A percentile compares a stretch with the other conserved stretches of the same genome.
phyloP scores from a whole-genome alignment of 2,888 invertebrate genomes.

The Amphipyra tragopoginis region DNA sequence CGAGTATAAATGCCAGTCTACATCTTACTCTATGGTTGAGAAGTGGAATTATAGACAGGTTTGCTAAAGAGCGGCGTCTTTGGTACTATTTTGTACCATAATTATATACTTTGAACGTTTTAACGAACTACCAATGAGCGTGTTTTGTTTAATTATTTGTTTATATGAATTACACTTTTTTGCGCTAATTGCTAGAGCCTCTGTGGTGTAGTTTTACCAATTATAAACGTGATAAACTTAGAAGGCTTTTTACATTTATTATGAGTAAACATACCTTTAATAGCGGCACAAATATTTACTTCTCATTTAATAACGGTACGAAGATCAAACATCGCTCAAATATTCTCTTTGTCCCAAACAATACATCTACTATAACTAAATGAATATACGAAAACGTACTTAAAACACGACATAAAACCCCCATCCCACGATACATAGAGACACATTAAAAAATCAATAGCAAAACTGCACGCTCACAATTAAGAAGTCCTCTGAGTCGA shows the following conservation, averaged over 20 bases:
- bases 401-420: conserved; percentile 49
- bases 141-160: conserved; percentile 49
- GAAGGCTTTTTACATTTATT: conserved; percentile 16
- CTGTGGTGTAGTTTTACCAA: conserved; percentile 31
- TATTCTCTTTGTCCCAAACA: conserved; percentile 27
- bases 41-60: conserved; percentile 68
- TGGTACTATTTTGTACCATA: conserved; percentile 65
- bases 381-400: conserved; percentile 46
- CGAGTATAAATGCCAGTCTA: conserved; percentile 35
- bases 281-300: conserved; percentile 20
- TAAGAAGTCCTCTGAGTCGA: conserved; percentile 78
- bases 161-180: conserved; percentile 51
- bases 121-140: conserved; percentile 55
- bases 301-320: conserved; percentile 30
- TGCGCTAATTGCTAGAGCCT: conserved; percentile 35
- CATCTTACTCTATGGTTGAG: conserved; percentile 50
- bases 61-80: conserved; percentile 68
- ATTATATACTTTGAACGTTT: conserved; percentile 63
- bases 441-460: conserved; percentile 87
- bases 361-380: conserved; percentile 43
- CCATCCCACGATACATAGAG: conserved; percentile 57
- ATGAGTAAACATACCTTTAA: neutral
- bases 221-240: conserved; percentile 22
- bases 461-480: conserved; percentile 82
- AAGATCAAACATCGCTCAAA: conserved; percentile 31